Evolutionary conservation across 2,888 invertebrate species (phyloP), one percentile per base, ranked within the genome.

Genomic region (Tetragonula carbonaria): DNA sequence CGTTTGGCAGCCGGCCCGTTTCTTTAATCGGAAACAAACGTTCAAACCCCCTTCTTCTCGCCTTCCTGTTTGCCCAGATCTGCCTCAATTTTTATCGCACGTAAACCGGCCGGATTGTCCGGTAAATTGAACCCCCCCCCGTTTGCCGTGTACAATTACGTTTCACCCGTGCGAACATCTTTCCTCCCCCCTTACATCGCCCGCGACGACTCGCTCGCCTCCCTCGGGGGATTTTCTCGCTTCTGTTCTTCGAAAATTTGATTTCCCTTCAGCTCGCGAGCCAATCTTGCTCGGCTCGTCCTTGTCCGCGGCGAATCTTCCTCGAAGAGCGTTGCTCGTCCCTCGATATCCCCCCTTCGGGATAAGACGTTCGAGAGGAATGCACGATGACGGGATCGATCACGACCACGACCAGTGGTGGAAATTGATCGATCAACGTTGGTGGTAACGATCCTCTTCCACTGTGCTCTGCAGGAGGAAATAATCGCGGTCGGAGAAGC

Each of bases 1-100:
- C 45, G 28, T 16, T 70, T 85, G 85, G 85, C 85, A 84, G 18
- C 13, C 65, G 8, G 85, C 85, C 85, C 73, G 53, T 57, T 55
- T 76, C 73, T 73, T 84, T 85, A 85, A 85, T 84, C 84, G 84
- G 84, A 85, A 85, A 84, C 84, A 79, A 85, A 82, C 82, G 82
- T 78, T 78, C 65, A 57, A 45, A 33, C 2, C 50, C 66, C 57
- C 16, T 18, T 45, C 33, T 53, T 45, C 33, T 53, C 16, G 16
- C 4, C 45, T 45, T 45, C 38, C 38, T 8, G 38, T 55, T 62
- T 28, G 4, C 65, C 66, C 59, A 74, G 23, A 45, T n/a, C 23
- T 33, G 66, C 80, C 80, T 63, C 81, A 55, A 83, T 74, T 84
- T 82, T 84, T 71, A 74, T 82, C 77, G 45, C 82, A n/a, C 68